Percentiles rank a stretch among this genome's conserved stretches.
These are phyloP conservation scores for Dipodomys stephensi DNA, from an alignment of 2,113 vertebrate genomes.

Conservation along the genomic window DNA sequence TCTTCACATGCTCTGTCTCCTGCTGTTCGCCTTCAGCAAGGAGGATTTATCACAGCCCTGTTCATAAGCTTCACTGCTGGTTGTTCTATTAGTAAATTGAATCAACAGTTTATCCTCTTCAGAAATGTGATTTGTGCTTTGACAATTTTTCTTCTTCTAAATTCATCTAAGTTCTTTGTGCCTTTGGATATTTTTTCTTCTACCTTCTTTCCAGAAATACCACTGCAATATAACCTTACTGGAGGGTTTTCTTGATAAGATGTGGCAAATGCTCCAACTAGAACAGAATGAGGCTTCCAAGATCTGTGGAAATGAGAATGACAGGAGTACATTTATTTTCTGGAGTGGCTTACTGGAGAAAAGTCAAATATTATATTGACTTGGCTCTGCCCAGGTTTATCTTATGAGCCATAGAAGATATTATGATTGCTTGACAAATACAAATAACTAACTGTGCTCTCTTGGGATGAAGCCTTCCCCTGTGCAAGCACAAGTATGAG, in stretches of 20 bases:
- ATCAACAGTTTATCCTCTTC: constrained; percentile 6
- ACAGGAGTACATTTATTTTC: constrained; percentile 67
- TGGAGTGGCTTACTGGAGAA: constrained; percentile 55
- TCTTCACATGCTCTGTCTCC: background rate
- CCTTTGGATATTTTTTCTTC: constrained; percentile 47
- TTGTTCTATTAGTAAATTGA: constrained; percentile 24
- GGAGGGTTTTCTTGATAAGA: constrained; percentile 69
- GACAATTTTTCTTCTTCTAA: constrained; percentile 50
- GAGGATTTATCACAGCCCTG: constrained; percentile 20
- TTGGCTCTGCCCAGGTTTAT: constrained; percentile 69
- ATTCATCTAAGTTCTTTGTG: constrained; percentile 26
- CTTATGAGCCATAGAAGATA: constrained; percentile 37
- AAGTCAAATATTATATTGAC: constrained; percentile 74
- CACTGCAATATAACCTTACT: constrained; percentile 48
- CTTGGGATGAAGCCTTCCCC: background rate
- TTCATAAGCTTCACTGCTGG: background rate
- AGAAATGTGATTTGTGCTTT: constrained; percentile 63
- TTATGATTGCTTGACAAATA: constrained; percentile 63
- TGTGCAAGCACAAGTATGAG: constrained; percentile 48
- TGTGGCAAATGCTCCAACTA: constrained; percentile 66
- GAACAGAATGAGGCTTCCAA: constrained; percentile 61
- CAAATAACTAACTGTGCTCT: constrained; percentile 56
- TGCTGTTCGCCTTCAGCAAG: constrained; percentile 52
- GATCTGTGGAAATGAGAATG: constrained; percentile 52
- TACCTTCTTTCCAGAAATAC: constrained; percentile 51